phyloP scores from a whole-genome alignment of 2,888 invertebrate genomes.

The Artemia sp. region DNA sequence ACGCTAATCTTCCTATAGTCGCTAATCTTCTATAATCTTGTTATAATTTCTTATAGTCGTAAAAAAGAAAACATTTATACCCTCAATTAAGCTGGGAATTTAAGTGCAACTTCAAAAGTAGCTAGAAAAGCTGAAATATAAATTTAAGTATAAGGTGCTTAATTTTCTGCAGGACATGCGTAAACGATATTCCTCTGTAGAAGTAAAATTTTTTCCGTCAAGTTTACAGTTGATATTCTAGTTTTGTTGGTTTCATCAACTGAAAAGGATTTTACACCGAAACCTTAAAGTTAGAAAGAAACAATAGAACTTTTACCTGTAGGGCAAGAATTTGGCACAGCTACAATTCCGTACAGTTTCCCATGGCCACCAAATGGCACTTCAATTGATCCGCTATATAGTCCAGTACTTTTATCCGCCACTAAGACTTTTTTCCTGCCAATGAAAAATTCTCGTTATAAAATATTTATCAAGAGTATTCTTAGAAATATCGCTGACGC shows the following conservation, averaged over 20 bases:
- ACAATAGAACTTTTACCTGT: constrained; percentile 34
- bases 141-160: too few species aligned
- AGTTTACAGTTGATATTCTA: constrained; percentile 19
- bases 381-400: constrained; percentile 40
- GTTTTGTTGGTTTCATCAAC: constrained; percentile 11
- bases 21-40: too few species aligned
- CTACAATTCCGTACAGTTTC: constrained; percentile 71
- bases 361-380: constrained; percentile 70
- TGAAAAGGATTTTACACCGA: background rate
- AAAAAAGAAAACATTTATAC: too few species aligned
- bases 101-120: too few species aligned
- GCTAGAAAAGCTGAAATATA: too few species aligned
- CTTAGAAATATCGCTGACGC: too few species aligned
- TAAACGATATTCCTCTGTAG: too few species aligned
- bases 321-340: constrained; percentile 63
- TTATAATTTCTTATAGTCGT: too few species aligned
- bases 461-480: too few species aligned
- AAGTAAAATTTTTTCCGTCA: background rate
- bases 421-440: constrained; percentile 63
- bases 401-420: constrained; percentile 43
- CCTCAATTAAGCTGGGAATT: too few species aligned
- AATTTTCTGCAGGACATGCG: too few species aligned
- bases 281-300: constrained; percentile 16
- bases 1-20: too few species aligned
- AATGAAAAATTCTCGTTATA: constrained; percentile 25